phyloP scores from a whole-genome alignment of 2,113 vertebrate species.

The Blennius ocellaris region DNA sequence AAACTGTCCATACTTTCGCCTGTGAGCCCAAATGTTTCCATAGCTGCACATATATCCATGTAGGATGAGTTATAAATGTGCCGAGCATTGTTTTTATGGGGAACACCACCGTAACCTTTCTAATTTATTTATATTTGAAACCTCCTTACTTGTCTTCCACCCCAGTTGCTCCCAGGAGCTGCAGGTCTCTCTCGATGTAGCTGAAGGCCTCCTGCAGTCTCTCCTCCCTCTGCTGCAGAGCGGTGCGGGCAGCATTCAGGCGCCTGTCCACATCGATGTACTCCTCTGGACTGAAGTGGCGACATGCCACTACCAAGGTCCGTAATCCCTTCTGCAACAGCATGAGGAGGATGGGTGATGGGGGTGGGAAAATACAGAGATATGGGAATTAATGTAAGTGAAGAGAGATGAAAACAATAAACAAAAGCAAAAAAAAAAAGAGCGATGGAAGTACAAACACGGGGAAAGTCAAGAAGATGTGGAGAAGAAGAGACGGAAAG shows the following conservation, averaged over 20 bases:
- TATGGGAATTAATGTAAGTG: not conserved
- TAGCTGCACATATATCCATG: not conserved
- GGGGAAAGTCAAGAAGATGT: not conserved
- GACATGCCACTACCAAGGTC: conserved; percentile 93
- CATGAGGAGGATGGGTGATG: not conserved
- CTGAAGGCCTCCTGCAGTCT: conserved; percentile 88
- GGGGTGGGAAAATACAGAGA: not conserved
- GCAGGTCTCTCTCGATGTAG: conserved; percentile 92
- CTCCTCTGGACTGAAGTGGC: conserved; percentile 89
- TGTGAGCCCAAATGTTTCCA: not conserved
- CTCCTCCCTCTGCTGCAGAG: conserved; percentile 94
- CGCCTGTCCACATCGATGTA: conserved; percentile 88
- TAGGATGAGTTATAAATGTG: not conserved
- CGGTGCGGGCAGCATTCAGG: conserved; percentile 91
- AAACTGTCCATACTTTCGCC: not conserved
- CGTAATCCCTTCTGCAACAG: conserved; percentile 92
- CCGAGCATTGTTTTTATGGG: not conserved
- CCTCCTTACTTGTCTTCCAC: conserved; percentile 95
- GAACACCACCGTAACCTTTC: not conserved
- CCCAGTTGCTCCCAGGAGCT: conserved; percentile 94
- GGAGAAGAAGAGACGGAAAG: not conserved
- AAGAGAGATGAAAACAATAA: not conserved
- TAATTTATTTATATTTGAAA: conserved; percentile 7
- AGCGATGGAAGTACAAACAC: not conserved
- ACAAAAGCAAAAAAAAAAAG: not conserved